A percentile compares a stretch with the other conserved stretches of the same genome.
phyloP scores from a whole-genome alignment of 2,888 invertebrate genomes.

The Melipona bicolor region DNA sequence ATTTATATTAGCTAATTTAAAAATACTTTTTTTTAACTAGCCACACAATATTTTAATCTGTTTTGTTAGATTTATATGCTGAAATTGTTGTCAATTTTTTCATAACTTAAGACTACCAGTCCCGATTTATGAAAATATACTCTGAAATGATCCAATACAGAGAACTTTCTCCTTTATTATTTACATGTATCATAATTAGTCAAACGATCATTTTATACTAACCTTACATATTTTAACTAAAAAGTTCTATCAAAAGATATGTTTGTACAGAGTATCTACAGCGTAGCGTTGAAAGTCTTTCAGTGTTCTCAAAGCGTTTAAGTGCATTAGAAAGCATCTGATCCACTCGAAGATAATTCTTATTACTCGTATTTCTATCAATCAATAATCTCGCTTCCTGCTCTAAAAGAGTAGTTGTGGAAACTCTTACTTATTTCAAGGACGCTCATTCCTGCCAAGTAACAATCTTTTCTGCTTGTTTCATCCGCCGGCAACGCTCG shows the following conservation, averaged over 20 bases:
- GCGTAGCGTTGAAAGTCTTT: not conserved
- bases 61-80: too few species aligned
- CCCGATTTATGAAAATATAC: too few species aligned
- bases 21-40: too few species aligned
- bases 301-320: not conserved
- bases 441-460: slow-evolving; percentile 45
- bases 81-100: too few species aligned
- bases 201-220: too few species aligned
- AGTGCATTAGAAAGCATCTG: slow-evolving; percentile 30
- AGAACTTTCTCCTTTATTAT: too few species aligned
- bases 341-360: slow-evolving; percentile 41
- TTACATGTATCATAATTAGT: too few species aligned
- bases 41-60: too few species aligned
- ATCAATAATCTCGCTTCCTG: slow-evolving; percentile 44
- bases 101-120: too few species aligned
- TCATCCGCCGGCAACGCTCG: slow-evolving; percentile 4
- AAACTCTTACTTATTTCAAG: slow-evolving; percentile 59
- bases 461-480: slow-evolving; percentile 29
- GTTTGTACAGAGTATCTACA: not conserved
- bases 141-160: too few species aligned
- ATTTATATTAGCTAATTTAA: too few species aligned
- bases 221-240: too few species aligned
- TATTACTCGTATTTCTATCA: slow-evolving; percentile 15
- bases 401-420: slow-evolving; percentile 18
- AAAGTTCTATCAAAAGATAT: not conserved